Conservation (phyloP, 2,797 vertebrate species). For the Pipistrellus pygmaeus region DNA sequence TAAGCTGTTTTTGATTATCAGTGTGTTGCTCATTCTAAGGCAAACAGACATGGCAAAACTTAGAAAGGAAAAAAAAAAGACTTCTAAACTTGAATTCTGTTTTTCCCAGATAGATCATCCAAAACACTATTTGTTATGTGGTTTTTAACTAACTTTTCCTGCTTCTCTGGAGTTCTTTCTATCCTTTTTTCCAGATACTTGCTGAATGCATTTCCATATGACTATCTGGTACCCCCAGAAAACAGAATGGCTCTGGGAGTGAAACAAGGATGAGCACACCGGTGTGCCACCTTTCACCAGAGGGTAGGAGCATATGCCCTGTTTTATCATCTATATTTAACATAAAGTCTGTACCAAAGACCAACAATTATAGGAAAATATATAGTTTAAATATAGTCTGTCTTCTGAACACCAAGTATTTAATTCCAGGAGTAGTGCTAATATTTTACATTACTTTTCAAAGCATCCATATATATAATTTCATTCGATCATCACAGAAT, state of each 20-base stretch:
- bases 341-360: not conserved
- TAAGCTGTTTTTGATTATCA: conserved; percentile 75
- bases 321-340: not conserved
- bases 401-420: not conserved
- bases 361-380: not conserved
- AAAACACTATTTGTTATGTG: conserved; percentile 54
- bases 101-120: conserved; percentile 57
- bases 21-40: conserved; percentile 64
- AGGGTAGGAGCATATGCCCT: not conserved
- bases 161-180: conserved; percentile 9
- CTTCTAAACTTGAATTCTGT: conserved; percentile 62
- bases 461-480: not conserved
- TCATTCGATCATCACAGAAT: conserved; percentile 26
- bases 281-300: not conserved
- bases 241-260: not conserved
- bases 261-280: not conserved
- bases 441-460: not conserved
- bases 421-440: not conserved
- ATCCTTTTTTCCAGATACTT: conserved; percentile 35
- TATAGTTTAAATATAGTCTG: conserved; percentile 2
- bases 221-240: not conserved
- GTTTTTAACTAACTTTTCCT: conserved; percentile 51
- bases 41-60: conserved; percentile 61
- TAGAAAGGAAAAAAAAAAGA: conserved; percentile 56
- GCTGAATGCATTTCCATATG: conserved; percentile 21